These are phyloP conservation scores for Helicolenus hilgendorfi DNA, from an alignment of 2,797 vertebrate species.

Conservation along the genomic window DNA sequence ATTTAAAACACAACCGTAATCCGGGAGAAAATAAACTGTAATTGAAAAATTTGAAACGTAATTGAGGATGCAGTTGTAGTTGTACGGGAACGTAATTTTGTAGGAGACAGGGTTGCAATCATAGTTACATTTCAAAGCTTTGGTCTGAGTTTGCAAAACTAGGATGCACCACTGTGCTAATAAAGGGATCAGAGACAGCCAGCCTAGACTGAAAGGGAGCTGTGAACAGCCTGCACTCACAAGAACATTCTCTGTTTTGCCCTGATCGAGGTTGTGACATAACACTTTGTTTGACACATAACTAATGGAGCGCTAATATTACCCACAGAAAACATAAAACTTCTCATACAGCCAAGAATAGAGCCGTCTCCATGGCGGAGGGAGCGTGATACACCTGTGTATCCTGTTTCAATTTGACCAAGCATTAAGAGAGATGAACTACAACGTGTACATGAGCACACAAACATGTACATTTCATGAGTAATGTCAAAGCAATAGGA, in stretches of 20 bases:
- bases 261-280: conserved; percentile 28
- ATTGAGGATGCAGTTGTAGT: neutral
- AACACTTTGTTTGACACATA: conserved; percentile 12
- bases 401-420: conserved; percentile 70
- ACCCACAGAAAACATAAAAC: neutral
- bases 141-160: neutral
- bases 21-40: too few relatives aligned
- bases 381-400: conserved; percentile 30
- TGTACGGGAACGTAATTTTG: neutral
- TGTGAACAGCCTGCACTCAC: neutral
- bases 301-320: neutral
- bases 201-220: neutral
- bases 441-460: conserved; percentile 18
- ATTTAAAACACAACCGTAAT: too few relatives aligned
- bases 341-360: conserved; percentile 9
- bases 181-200: neutral
- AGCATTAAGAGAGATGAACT: conserved; percentile 40
- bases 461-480: conserved; percentile 46
- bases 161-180: neutral
- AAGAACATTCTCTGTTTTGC: neutral
- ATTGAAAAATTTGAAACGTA: neutral
- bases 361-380: neutral
- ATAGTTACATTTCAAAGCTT: neutral
- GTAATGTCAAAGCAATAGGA: conserved; percentile 11
- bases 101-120: neutral